Conservation (phyloP, 2,888 invertebrate species). For the Marronus borbonicus region DNA sequence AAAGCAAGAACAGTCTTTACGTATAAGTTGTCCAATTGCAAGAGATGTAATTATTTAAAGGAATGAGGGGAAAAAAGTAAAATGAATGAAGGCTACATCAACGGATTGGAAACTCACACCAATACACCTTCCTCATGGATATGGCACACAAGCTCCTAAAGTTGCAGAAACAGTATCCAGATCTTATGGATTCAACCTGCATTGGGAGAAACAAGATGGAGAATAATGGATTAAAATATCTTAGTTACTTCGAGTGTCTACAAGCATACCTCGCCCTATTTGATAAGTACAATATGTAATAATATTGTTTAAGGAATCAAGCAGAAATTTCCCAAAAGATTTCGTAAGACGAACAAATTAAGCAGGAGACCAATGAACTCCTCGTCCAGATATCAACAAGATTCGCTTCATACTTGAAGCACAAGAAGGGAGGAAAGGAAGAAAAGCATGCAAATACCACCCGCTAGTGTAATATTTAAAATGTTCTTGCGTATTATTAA, state of each 20-base stretch:
- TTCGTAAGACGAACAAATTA: not conserved
- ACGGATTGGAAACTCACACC: not conserved
- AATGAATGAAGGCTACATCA: not conserved
- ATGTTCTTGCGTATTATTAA: slow-evolving; percentile 58
- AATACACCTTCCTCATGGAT: not conserved
- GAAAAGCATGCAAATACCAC: slow-evolving; percentile 57
- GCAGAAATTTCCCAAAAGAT: no score
- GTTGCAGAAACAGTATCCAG: not conserved
- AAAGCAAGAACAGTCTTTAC: no score
- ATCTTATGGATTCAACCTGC: no score
- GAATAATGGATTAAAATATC: no score
- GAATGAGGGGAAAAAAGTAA: not conserved
- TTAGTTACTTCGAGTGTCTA: no score
- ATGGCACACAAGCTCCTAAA: not conserved
- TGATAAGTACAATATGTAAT: no score
- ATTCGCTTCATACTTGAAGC: slow-evolving; percentile 57
- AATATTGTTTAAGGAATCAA: no score
- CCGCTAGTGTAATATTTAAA: slow-evolving; percentile 55
- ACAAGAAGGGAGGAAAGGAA: slow-evolving; percentile 57
- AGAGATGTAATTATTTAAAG: no score
- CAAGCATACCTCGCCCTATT: no score
- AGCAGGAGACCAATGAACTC: not conserved
- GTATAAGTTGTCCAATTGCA: no score
- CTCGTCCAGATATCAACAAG: not conserved
- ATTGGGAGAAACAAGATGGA: no score